Conservation (phyloP, 2,888 invertebrate genomes). For the Neria commutata region DNA sequence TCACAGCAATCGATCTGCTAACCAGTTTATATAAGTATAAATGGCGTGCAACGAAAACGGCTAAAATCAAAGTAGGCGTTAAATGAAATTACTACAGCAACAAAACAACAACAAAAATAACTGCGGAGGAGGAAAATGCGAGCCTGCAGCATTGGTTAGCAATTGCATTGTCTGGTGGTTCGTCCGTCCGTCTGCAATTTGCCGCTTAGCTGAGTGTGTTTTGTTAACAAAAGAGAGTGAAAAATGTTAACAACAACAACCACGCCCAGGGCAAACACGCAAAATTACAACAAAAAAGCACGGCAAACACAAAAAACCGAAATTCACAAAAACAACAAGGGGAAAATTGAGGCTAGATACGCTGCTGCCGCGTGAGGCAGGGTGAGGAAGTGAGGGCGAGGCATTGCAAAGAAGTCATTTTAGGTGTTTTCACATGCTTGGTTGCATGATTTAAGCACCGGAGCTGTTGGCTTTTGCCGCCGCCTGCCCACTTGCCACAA, state of each 20-base stretch:
- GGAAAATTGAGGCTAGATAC: not conserved
- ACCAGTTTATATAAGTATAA: no score
- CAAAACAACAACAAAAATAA: not conserved
- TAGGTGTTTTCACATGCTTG: slow-evolving; percentile 47
- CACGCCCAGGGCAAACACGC: slow-evolving; percentile 56
- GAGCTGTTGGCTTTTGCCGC: no score
- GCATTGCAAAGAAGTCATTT: slow-evolving; percentile 42
- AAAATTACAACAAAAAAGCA: slow-evolving; percentile 49
- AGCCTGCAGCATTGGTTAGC: not conserved
- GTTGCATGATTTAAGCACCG: slow-evolving; percentile 32
- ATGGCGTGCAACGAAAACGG: slow-evolving; percentile 17
- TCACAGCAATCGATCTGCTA: no score
- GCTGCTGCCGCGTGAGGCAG: not conserved
- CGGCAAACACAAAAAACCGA: slow-evolving; percentile 21
- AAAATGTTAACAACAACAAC: slow-evolving; percentile 34
- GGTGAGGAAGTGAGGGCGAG: not conserved
- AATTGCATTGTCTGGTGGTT: slow-evolving; percentile 9
- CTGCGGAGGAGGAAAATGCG: slow-evolving; percentile 1
- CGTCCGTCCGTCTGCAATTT: slow-evolving; percentile 35
- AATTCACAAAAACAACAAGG: slow-evolving; percentile 13
- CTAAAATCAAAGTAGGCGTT: slow-evolving; percentile 31
- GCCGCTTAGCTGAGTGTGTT: slow-evolving; percentile 25
- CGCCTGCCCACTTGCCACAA: no score
- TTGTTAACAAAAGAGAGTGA: slow-evolving; percentile 20
- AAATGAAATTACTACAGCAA: slow-evolving; percentile 6